A percentile compares a stretch with the other conserved stretches of the same genome.
phyloP scores from a whole-genome alignment of 2,797 vertebrate genomes.

The Rhynchonycteris naso region DNA sequence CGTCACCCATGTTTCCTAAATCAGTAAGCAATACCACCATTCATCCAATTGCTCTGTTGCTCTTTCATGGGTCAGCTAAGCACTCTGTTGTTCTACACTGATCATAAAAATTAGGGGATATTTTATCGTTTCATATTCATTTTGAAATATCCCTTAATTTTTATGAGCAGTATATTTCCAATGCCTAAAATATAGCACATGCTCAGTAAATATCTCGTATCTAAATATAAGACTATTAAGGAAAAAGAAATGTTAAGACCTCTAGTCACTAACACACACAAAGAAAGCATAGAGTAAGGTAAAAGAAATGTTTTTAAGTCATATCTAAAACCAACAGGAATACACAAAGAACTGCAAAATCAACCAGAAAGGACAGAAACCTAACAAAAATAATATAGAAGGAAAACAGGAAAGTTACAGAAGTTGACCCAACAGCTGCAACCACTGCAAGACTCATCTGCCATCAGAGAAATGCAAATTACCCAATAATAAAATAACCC shows the following conservation, averaged over 20 bases:
- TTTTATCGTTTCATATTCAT: too few relatives aligned
- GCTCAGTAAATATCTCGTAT: background rate
- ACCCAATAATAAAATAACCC: background rate
- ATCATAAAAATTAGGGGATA: too few relatives aligned
- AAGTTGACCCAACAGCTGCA: background rate
- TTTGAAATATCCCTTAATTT: too few relatives aligned
- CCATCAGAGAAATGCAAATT: constrained; percentile 54
- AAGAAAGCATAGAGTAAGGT: background rate
- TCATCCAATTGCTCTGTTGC: background rate
- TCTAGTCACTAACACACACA: background rate
- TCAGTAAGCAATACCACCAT: background rate
- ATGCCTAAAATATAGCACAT: background rate
- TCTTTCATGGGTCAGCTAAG: background rate
- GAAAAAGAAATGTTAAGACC: background rate
- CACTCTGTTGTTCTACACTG: background rate
- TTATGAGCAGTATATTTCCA: background rate
- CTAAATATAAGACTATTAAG: background rate
- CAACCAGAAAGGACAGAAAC: background rate
- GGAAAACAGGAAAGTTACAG: background rate
- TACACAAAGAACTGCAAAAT: constrained; percentile 28
- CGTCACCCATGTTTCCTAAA: background rate
- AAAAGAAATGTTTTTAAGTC: background rate
- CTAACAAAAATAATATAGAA: constrained; percentile 30
- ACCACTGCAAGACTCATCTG: background rate
- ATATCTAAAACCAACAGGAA: constrained; percentile 38